Evolutionary conservation across 2,888 invertebrate species (phyloP).

Genomic region (Oxystoma pomonae): DNA sequence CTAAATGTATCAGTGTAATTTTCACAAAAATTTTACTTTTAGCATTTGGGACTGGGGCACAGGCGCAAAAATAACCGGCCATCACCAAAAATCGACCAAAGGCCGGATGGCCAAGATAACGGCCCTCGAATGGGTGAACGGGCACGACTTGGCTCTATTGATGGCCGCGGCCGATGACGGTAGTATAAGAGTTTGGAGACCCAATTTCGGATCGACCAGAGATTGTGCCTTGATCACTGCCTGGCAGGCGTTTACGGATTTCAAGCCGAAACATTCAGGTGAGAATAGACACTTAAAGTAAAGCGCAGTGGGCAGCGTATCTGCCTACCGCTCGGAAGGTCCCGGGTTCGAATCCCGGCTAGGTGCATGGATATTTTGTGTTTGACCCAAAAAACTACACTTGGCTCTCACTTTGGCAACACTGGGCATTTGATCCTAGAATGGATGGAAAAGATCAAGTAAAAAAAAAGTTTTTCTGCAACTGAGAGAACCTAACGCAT

Average conservation of each 20-base stretch:
- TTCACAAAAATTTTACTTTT: too few relatives aligned
- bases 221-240: slow-evolving; percentile 66
- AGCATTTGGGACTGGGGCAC: slow-evolving; percentile 83
- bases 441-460: too few relatives aligned
- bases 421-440: too few relatives aligned
- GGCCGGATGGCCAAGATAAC: slow-evolving; percentile 62
- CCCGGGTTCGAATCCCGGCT: too few relatives aligned
- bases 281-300: too few relatives aligned
- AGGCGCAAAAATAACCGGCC: slow-evolving; percentile 64
- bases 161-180: slow-evolving; percentile 78
- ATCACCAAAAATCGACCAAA: slow-evolving; percentile 52
- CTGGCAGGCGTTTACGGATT: slow-evolving; percentile 79
- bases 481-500: too few relatives aligned
- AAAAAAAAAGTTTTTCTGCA: too few relatives aligned
- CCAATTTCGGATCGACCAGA: slow-evolving; percentile 39
- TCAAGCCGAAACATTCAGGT: slow-evolving; percentile 32
- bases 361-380: too few relatives aligned
- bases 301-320: too few relatives aligned
- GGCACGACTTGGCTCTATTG: slow-evolving; percentile 74
- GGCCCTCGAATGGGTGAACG: slow-evolving; percentile 80
- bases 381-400: too few relatives aligned
- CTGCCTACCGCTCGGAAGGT: too few relatives aligned
- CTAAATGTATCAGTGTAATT: background rate
- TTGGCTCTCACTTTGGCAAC: too few relatives aligned
- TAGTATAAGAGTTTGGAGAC: slow-evolving; percentile 66